These are phyloP conservation scores for Condylostylus longicornis DNA, from an alignment of 1,140 invertebrate genomes.

Conservation along the genomic window DNA sequence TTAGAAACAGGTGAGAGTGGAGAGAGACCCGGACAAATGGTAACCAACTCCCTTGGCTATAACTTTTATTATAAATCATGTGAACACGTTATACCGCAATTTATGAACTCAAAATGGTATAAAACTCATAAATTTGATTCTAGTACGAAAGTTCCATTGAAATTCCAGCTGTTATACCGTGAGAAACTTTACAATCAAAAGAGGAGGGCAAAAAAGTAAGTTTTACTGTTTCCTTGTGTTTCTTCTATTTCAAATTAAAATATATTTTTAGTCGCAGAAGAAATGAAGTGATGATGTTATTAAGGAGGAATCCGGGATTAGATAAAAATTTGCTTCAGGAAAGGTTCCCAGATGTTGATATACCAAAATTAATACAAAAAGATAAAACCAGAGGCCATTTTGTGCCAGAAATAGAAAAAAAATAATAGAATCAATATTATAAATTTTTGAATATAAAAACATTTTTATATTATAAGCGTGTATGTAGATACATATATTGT, in stretches of 20 bases:
- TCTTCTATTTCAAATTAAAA: conserved; percentile 6
- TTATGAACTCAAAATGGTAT: conserved; percentile 43
- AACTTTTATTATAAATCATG: conserved; percentile 27
- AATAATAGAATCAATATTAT: too few species aligned
- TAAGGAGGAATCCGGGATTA: conserved; percentile 61
- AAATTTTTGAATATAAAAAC: too few species aligned
- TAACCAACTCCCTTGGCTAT: conserved; percentile 44
- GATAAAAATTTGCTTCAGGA: conserved; percentile 53
- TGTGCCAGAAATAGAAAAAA: conserved; percentile 34
- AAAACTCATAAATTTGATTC: conserved; percentile 34
- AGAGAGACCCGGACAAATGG: conserved; percentile 47
- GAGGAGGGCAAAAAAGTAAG: conserved; percentile 39
- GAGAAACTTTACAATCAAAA: conserved; percentile 47
- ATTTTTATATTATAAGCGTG: background rate
- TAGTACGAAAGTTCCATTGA: conserved; percentile 39
- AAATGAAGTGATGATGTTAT: conserved; percentile 47
- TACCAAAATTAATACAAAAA: conserved; percentile 43
- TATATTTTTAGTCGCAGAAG: conserved; percentile 40
- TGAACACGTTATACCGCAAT: conserved; percentile 42
- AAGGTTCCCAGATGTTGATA: conserved; percentile 60
- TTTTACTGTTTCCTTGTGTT: conserved; percentile 11
- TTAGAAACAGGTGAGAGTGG: conserved; percentile 81
- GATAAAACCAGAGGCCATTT: conserved; percentile 45
- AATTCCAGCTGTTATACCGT: conserved; percentile 46
- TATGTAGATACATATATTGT: background rate